Percentiles rank a stretch among this genome's conserved stretches.
phyloP scores from a whole-genome alignment of 2,888 invertebrate species.

The Anaspis maculata region DNA sequence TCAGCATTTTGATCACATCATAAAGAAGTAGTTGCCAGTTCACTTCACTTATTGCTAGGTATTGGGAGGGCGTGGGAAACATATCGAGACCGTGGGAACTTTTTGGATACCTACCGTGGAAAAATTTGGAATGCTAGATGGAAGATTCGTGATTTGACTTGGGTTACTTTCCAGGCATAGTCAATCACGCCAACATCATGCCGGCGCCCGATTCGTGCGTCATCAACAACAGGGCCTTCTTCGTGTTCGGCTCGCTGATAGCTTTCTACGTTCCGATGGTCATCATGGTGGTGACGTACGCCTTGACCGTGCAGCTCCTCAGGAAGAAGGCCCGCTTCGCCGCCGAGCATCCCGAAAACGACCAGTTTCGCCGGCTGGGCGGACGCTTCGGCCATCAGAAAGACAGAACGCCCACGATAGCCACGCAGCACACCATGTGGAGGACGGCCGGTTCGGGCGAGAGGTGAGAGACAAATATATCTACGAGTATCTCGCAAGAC shows the following conservation, averaged over 20 bases:
- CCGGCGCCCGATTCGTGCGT: conserved; percentile 67
- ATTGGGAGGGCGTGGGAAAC: no score
- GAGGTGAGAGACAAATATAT: conserved; percentile 22
- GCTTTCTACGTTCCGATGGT: conserved; percentile 95
- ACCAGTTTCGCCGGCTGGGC: conserved; percentile 47
- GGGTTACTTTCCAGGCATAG: conserved; percentile 63
- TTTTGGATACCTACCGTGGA: no score
- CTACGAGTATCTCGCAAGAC: no score
- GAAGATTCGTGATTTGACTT: neutral
- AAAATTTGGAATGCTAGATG: no score
- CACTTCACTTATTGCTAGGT: no score
- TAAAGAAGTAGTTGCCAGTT: no score
- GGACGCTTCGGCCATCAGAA: conserved; percentile 39
- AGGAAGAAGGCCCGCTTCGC: conserved; percentile 70
- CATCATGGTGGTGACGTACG: conserved; percentile 89
- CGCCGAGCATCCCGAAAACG: conserved; percentile 55
- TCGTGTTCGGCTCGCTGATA: conserved; percentile 85
- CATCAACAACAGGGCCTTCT: conserved; percentile 78
- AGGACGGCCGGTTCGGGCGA: conserved; percentile 39
- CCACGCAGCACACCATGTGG: conserved; percentile 34
- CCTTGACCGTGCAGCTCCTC: conserved; percentile 79
- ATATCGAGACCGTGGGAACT: no score
- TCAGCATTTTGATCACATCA: no score
- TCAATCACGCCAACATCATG: conserved; percentile 72
- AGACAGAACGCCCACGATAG: conserved; percentile 29